Percentiles rank a stretch among this genome's conserved stretches.
Conservation (phyloP, 2,797 vertebrate species). For the Saxicola maurus region DNA sequence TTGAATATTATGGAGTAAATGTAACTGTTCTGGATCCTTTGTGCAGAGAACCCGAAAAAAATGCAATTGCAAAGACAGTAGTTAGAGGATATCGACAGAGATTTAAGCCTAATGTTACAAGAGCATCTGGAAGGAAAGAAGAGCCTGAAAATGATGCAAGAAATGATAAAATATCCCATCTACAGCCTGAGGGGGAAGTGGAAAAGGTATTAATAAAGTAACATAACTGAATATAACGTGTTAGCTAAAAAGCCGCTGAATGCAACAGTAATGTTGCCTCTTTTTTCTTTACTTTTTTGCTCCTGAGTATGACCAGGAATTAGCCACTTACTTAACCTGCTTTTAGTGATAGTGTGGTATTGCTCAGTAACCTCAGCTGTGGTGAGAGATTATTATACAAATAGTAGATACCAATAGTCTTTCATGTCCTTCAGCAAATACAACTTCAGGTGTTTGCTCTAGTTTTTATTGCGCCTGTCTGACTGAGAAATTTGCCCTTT, state of each 20-base stretch:
- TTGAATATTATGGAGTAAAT: not conserved
- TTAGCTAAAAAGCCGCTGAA: not conserved
- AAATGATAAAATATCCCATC: not conserved
- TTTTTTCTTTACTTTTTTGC: not conserved
- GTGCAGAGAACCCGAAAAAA: conserved; percentile 30
- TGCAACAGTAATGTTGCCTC: not conserved
- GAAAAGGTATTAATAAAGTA: conserved; percentile 25
- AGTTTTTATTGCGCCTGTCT: not conserved
- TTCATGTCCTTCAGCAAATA: not conserved
- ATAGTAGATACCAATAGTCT: not conserved
- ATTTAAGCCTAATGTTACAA: conserved; percentile 50
- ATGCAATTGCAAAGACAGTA: not conserved
- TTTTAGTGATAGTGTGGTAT: not conserved
- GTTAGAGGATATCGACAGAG: conserved; percentile 18
- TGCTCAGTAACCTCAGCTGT: not conserved
- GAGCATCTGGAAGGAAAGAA: conserved; percentile 23
- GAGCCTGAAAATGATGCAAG: not conserved
- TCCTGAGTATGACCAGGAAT: not conserved
- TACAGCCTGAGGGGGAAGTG: not conserved
- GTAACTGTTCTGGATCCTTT: not conserved
- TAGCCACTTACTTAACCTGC: not conserved
- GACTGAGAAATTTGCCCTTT: not conserved
- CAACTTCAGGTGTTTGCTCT: not conserved
- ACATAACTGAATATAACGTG: not conserved
- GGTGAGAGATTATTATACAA: not conserved